Evolutionary conservation across 2,797 vertebrate genomes (phyloP), one percentile per base, ranked within the genome.

Genomic region (Aythya fuligula): DNA sequence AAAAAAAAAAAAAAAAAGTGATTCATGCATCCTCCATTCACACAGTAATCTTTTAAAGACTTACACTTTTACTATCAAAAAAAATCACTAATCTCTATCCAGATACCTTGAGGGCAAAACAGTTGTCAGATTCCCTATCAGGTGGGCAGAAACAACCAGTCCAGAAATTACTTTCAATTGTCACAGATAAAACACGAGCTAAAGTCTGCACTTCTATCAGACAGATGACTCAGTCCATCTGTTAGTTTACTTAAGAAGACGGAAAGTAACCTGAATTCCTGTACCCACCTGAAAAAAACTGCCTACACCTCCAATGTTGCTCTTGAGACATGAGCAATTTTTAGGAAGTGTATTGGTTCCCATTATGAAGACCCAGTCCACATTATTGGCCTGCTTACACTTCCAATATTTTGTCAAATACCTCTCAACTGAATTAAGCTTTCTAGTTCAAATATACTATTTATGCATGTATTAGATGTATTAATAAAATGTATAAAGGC

Each of bases 151-250:
- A 94, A 84, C 22, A 77, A 70, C 56, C 73, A 9, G 5, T 57
- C 80, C 93, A 95, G 82, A 92, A 96, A 95, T 76, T 60, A 87
- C 71, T 89, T 90, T 74, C 67, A 94, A 96, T 78, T 82, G 85
- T 85, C 95, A 95, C 77, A 88, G 86, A 91, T 81, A 75, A 88
- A 94, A 80, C 27, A 30, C 43, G 39, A 95, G 73, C 79, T 94
- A 47, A 95, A 85, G 88, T 90, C 91, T 32, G 74, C 67, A 90
- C 74, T 93, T 94, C 67, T 85, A 93, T 89, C 93, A 97, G 95
- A 96, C 96, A 87, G 85, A 96, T 94, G 94, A 97, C 79, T 94
- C 91, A 79, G 82, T 86, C 92, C 93, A 91, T 93, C 95, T 96
- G 94, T 65, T 90, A 85, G 81, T 93, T 87, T 83, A 95, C 75